These are phyloP conservation scores for Symphodus melops DNA, from an alignment of 2,113 vertebrate species.

Conservation along the genomic window DNA sequence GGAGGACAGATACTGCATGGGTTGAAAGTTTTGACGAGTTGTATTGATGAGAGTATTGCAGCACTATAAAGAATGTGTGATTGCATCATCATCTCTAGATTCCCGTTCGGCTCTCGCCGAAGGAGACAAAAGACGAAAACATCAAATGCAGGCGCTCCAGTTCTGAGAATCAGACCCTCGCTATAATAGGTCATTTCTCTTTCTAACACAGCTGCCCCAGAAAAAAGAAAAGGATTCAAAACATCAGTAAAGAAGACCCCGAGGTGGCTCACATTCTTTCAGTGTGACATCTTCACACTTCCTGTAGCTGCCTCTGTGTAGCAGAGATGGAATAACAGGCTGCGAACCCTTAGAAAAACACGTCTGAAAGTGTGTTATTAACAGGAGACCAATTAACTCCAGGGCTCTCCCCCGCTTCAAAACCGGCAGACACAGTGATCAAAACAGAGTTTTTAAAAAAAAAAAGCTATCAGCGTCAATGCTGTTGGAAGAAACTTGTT, in stretches of 20 bases:
- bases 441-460: no score
- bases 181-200: slow-evolving; percentile 16
- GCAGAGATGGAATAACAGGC: background rate
- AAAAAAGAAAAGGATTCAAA: no score
- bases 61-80: slow-evolving; percentile 13
- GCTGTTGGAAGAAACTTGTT: no score
- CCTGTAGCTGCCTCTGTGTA: no score
- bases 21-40: background rate
- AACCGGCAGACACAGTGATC: no score
- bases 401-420: no score
- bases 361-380: background rate
- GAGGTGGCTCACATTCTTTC: no score
- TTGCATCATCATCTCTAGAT: slow-evolving; percentile 17
- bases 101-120: background rate
- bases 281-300: no score
- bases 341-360: background rate
- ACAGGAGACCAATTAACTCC: background rate
- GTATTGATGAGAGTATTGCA: background rate
- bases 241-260: no score
- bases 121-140: slow-evolving; percentile 14
- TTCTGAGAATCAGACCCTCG: slow-evolving; percentile 6
- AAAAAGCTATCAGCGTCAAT: no score
- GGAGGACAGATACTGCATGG: slow-evolving; percentile 4
- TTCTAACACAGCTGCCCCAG: background rate
- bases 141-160: slow-evolving; percentile 15